A percentile compares a stretch with the other conserved stretches of the same genome.
Conservation (phyloP, 2,113 vertebrate genomes). For the Sorex fumeus region DNA sequence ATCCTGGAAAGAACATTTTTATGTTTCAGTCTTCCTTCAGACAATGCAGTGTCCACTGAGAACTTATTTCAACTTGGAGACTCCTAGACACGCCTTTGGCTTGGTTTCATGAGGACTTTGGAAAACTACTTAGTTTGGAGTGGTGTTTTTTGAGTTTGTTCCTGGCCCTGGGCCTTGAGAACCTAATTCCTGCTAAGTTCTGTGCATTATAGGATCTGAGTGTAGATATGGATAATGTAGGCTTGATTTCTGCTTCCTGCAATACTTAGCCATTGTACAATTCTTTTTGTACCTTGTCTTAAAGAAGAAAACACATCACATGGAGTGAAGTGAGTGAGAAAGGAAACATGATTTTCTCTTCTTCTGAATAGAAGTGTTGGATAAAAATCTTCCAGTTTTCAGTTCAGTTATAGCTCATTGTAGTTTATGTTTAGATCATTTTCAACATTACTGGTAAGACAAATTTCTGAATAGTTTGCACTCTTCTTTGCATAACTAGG, state of each 20-base stretch:
- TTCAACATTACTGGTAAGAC: constrained; percentile 24
- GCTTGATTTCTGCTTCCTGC: constrained; percentile 61
- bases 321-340: background rate
- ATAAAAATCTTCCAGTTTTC: constrained; percentile 56
- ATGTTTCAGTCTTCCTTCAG: background rate
- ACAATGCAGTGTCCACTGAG: background rate
- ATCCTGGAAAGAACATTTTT: background rate
- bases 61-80: background rate
- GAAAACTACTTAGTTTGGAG: background rate
- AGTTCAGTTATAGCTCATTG: constrained; percentile 19
- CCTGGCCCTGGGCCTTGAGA: constrained; percentile 46
- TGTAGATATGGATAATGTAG: constrained; percentile 49
- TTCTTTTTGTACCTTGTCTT: background rate
- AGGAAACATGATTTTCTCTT: background rate
- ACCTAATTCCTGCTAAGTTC: constrained; percentile 9
- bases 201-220: constrained; percentile 43
- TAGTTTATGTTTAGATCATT: constrained; percentile 23
- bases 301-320: constrained; percentile 44
- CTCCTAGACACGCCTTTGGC: background rate
- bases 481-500: background rate
- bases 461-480: background rate
- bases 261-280: constrained; percentile 8
- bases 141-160: background rate
- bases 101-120: background rate
- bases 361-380: constrained; percentile 12